A percentile compares a stretch with the other conserved stretches of the same genome.
These are phyloP conservation scores for Podiceps cristatus DNA, from an alignment of 2,113 vertebrate genomes.

Conservation along the genomic window DNA sequence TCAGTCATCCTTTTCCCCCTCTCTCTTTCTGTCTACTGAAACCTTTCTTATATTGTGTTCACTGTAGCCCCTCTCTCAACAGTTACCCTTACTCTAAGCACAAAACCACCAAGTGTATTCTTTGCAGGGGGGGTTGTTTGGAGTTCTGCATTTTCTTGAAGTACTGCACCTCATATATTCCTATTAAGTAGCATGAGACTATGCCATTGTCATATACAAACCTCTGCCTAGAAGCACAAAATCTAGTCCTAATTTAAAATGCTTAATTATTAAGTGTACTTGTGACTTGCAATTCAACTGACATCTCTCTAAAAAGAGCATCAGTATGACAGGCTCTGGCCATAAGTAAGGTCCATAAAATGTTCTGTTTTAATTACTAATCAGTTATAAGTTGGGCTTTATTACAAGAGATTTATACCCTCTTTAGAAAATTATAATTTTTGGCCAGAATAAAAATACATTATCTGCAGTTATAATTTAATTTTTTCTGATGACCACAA, in stretches of 20 bases:
- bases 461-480: not conserved
- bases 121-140: not conserved
- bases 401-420: not conserved
- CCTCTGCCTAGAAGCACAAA: not conserved
- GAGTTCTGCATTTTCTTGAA: not conserved
- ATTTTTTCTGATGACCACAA: not conserved
- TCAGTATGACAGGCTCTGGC: not conserved
- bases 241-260: not conserved
- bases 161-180: not conserved
- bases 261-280: not conserved
- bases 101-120: fast-evolving
- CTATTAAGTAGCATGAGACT: not conserved
- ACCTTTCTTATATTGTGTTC: not conserved
- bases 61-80: not conserved
- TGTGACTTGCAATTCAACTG: not conserved
- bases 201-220: not conserved
- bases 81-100: not conserved
- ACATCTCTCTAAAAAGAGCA: not conserved
- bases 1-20: fast-evolving
- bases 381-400: not conserved
- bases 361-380: not conserved
- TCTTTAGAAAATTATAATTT: not conserved
- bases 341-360: not conserved
- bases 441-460: not conserved
- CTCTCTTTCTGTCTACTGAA: not conserved